Conservation (phyloP, 1,140 invertebrate species). For the Rhyzopertha dominica region DNA sequence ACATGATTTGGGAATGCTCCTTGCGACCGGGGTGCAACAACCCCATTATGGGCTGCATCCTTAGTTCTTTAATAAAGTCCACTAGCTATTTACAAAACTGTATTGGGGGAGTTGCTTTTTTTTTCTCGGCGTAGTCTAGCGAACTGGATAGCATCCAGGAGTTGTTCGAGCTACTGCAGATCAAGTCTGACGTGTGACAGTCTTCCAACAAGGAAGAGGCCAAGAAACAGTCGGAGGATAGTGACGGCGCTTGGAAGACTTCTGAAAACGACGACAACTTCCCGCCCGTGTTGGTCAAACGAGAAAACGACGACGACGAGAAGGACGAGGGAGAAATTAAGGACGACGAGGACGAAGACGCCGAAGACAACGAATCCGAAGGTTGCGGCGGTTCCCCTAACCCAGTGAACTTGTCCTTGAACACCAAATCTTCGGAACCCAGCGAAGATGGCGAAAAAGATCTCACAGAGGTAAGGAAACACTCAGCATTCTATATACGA, state of each 20-base stretch:
- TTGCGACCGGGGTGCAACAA: no score
- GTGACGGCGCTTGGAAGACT: slow-evolving; percentile 54
- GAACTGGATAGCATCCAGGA: slow-evolving; percentile 77
- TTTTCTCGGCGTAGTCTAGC: slow-evolving; percentile 58
- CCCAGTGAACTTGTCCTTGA: slow-evolving; percentile 71
- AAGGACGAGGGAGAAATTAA: slow-evolving; percentile 44
- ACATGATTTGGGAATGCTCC: no score
- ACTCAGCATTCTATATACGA: no score
- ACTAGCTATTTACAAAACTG: no score
- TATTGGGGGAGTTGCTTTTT: no score
- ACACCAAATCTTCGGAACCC: no score
- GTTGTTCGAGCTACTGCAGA: slow-evolving; percentile 73
- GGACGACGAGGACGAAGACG: slow-evolving; percentile 37
- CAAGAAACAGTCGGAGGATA: slow-evolving; percentile 51
- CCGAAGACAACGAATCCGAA: slow-evolving; percentile 23
- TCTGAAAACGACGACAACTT: slow-evolving; percentile 51
- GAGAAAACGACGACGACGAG: slow-evolving; percentile 48
- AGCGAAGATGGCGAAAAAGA: no score
- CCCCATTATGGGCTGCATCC: no score
- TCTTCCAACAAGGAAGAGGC: slow-evolving; percentile 45
- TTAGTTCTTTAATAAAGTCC: no score
- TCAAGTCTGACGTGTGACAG: slow-evolving; percentile 72
- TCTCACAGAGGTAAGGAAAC: no score
- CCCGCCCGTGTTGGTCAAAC: slow-evolving; percentile 58
- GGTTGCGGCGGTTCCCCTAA: slow-evolving; percentile 49